phyloP scores from a whole-genome alignment of 2,888 invertebrate species.

The Pomacea canaliculata region DNA sequence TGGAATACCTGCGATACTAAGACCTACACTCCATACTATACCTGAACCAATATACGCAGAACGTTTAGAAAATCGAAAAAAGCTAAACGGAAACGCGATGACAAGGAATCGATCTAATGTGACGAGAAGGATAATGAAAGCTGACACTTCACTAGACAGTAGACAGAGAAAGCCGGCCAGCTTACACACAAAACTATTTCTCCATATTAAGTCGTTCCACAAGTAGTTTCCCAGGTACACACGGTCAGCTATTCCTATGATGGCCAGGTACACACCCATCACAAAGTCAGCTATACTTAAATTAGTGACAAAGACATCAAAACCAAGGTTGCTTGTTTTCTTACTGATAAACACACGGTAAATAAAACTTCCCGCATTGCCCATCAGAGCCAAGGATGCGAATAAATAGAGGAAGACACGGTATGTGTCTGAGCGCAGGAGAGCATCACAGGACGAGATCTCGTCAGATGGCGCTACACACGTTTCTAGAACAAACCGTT shows the following conservation, averaged over 20 bases:
- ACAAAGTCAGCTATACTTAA: constrained; percentile 31
- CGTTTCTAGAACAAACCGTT: not conserved
- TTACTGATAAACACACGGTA: constrained; percentile 7
- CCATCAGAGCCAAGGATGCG: constrained; percentile 11
- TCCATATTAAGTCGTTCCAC: constrained; percentile 45
- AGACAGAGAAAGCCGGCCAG: constrained; percentile 45
- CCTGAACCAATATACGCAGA: constrained; percentile 44
- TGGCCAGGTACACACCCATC: constrained; percentile 28
- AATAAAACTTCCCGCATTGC: constrained; percentile 14
- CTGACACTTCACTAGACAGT: constrained; percentile 75
- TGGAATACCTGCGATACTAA: not conserved
- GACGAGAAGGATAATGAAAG: constrained; percentile 45
- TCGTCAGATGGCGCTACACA: constrained; percentile 21
- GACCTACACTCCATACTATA: constrained; percentile 53
- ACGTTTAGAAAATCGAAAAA: constrained; percentile 42
- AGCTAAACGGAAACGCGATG: constrained; percentile 74
- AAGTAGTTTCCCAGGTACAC: constrained; percentile 37
- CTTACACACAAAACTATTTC: constrained; percentile 40
- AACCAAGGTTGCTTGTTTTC: not conserved
- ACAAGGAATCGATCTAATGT: constrained; percentile 77
- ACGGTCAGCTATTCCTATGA: too few species aligned
- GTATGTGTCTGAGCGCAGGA: constrained; percentile 17
- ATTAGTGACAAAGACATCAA: constrained; percentile 27
- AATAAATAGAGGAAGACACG: constrained; percentile 11
- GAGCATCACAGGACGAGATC: constrained; percentile 23